Conservation (phyloP, 2,888 invertebrate genomes). For the Orthosia incerta region DNA sequence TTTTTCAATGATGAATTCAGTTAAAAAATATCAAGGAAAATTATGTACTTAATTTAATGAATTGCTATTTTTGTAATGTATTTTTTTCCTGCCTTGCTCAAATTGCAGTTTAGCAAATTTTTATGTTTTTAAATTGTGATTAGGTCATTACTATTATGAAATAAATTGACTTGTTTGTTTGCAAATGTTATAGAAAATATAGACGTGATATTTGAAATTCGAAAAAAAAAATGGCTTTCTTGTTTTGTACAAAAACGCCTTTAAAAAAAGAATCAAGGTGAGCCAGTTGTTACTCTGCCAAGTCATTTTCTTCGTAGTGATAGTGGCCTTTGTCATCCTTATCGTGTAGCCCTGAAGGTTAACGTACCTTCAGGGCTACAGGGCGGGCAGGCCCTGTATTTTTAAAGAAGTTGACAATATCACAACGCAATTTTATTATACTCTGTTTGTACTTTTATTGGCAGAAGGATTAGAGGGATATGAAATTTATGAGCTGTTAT, state of each 20-base stretch:
- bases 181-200: too few species aligned
- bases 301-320: conserved; percentile 74
- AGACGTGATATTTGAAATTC: too few species aligned
- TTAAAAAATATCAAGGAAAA: too few species aligned
- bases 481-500: conserved; percentile 45
- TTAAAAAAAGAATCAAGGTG: conserved; percentile 72
- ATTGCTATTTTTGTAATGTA: too few species aligned
- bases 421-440: conserved; percentile 63
- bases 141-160: too few species aligned
- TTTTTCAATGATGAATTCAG: too few species aligned
- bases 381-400: conserved; percentile 79
- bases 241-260: not conserved
- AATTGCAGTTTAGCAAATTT: too few species aligned
- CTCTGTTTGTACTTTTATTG: conserved; percentile 55
- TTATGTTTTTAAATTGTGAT: too few species aligned
- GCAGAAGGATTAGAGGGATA: conserved; percentile 39
- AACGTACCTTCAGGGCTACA: too few species aligned
- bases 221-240: not conserved
- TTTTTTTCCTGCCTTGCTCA: too few species aligned
- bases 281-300: conserved; percentile 56
- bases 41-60: too few species aligned
- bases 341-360: conserved; percentile 85
- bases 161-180: too few species aligned
- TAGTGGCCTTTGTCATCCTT: conserved; percentile 79
- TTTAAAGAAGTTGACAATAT: conserved; percentile 74